Evolutionary conservation across 1,140 invertebrate genomes (phyloP).

Genomic region (Stegodyphus mimosarum): DNA sequence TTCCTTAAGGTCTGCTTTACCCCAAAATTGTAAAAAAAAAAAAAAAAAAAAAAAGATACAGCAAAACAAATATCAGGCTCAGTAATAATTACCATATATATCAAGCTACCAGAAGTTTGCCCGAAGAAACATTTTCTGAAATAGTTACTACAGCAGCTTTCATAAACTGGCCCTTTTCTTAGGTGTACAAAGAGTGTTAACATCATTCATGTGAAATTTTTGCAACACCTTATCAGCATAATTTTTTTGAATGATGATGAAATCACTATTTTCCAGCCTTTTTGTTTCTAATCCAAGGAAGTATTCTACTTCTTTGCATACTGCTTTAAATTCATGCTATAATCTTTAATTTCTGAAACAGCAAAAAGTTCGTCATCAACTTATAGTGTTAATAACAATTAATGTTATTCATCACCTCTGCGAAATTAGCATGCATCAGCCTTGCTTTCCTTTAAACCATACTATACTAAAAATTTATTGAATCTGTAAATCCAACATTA

Average conservation of each 20-base stretch:
- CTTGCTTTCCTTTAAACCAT: conserved; percentile 4
- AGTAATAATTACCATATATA: conserved; percentile 66
- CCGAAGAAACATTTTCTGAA: conserved; percentile 24
- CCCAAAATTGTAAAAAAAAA: conserved; percentile 54
- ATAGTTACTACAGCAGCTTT: background rate
- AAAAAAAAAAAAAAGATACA: conserved; percentile 63
- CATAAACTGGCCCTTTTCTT: background rate
- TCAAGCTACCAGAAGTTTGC: conserved; percentile 63
- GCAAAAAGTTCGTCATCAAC: conserved; percentile 61
- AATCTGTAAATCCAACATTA: conserved; percentile 64
- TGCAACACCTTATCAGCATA: conserved; percentile 53
- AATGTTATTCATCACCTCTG: background rate
- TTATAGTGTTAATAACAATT: conserved; percentile 20
- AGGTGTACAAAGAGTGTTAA: conserved; percentile 59
- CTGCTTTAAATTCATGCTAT: conserved; percentile 33
- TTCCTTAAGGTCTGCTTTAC: conserved; percentile 69
- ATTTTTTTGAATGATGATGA: conserved; percentile 32
- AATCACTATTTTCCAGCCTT: background rate
- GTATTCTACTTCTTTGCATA: background rate
- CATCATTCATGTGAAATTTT: conserved; percentile 59
- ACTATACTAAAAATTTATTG: background rate
- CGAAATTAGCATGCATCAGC: conserved; percentile 54
- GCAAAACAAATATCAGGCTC: conserved; percentile 66
- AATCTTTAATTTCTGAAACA: conserved; percentile 32
- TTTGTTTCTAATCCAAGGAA: conserved; percentile 56